A percentile compares a stretch with the other conserved stretches of the same genome.
Conservation (phyloP, 2,113 vertebrate species). For the Chionodraco myersi region DNA sequence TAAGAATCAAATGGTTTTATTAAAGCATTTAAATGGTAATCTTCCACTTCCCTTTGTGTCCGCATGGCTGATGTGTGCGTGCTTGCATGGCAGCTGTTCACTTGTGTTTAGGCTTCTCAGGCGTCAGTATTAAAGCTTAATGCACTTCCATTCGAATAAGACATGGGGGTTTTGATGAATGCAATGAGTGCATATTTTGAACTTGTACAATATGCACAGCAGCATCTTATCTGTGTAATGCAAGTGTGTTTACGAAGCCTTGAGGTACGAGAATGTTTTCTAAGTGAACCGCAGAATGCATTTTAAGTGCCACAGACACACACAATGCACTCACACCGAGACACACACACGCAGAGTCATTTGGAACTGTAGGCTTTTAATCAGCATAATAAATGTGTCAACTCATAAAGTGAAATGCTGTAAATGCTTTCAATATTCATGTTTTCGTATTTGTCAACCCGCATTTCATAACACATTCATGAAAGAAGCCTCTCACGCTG, state of each 20-base stretch:
- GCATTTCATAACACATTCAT: conserved; percentile 86
- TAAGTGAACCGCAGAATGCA: conserved; percentile 66
- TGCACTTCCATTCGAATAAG: conserved; percentile 75
- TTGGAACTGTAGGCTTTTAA: conserved; percentile 82
- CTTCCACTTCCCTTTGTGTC: conserved; percentile 54
- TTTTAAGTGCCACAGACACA: conserved; percentile 59
- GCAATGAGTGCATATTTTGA: conserved; percentile 71
- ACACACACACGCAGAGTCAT: conserved; percentile 42
- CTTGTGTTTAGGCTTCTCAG: conserved; percentile 61
- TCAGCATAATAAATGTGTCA: conserved; percentile 85
- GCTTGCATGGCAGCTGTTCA: conserved; percentile 18
- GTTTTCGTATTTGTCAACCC: conserved; percentile 87
- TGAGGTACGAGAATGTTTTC: conserved; percentile 70
- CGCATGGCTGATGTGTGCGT: conserved; percentile 29
- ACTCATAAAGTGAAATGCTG: conserved; percentile 81
- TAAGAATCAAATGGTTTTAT: conserved; percentile 60
- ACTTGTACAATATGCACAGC: conserved; percentile 59
- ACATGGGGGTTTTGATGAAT: conserved; percentile 63
- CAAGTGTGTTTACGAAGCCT: conserved; percentile 73
- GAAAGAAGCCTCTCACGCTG: conserved; percentile 81
- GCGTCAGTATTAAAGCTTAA: conserved; percentile 73
- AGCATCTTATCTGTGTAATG: conserved; percentile 75
- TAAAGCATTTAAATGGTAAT: conserved; percentile 72
- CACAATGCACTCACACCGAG: not conserved
- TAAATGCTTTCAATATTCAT: conserved; percentile 86